Percentiles rank a stretch among this genome's conserved stretches.
These are phyloP conservation scores for Tetheella fluctuosa DNA, from an alignment of 2,888 invertebrate genomes.

Conservation along the genomic window DNA sequence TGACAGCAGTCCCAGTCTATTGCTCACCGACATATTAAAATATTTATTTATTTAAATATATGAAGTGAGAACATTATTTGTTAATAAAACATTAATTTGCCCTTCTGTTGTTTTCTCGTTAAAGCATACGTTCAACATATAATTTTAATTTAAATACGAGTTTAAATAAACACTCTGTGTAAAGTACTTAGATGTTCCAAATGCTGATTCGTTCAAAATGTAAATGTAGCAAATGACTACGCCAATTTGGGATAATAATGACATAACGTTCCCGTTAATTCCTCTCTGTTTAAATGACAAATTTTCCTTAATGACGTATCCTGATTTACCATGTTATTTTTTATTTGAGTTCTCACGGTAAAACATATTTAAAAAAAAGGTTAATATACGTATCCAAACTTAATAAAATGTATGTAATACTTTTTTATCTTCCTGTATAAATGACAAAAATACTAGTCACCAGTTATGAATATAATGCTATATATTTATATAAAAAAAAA, in stretches of 20 bases:
- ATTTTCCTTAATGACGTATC: conserved; percentile 7
- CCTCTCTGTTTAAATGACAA: conserved; percentile 15
- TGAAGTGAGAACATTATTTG: not conserved
- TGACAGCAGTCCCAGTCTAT: too few species aligned
- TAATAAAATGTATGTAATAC: too few species aligned
- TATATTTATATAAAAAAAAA: too few species aligned
- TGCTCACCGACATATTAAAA: too few species aligned
- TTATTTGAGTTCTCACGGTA: not conserved
- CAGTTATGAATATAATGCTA: too few species aligned
- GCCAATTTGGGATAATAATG: conserved; percentile 33
- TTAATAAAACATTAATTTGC: not conserved
- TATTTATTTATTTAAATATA: too few species aligned
- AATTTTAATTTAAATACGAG: conserved; percentile 8
- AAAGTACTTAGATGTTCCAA: conserved; percentile 1
- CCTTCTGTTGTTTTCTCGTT: not conserved
- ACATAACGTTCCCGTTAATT: conserved; percentile 26
- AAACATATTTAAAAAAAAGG: too few species aligned
- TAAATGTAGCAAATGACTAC: conserved; percentile 32
- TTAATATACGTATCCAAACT: too few species aligned
- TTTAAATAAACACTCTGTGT: conserved; percentile 10
- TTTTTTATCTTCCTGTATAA: too few species aligned
- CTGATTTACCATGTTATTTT: not conserved
- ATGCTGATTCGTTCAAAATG: conserved; percentile 30
- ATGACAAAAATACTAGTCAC: too few species aligned
- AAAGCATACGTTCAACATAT: not conserved